A percentile compares a stretch with the other conserved stretches of the same genome.
Conservation (phyloP, 2,888 invertebrate species). For the Lordiphosa fenestrarum region DNA sequence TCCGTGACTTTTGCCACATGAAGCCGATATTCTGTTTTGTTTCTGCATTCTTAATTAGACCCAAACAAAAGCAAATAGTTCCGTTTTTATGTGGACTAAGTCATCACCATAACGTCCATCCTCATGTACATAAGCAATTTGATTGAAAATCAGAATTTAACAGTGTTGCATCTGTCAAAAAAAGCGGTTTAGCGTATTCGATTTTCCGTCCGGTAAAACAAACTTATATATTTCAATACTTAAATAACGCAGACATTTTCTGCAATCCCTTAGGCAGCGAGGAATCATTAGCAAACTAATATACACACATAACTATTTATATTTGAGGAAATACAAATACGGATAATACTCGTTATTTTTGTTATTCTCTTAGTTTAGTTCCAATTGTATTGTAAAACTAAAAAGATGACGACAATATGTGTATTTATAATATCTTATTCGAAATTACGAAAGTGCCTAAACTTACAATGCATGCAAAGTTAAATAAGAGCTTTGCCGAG, state of each 20-base stretch:
- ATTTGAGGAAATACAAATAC: background rate
- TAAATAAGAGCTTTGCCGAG: constrained; percentile 9
- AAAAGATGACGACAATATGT: constrained; percentile 26
- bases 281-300: background rate
- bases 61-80: no score
- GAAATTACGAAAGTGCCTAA: constrained; percentile 62
- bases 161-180: constrained; percentile 5
- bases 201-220: constrained; percentile 21
- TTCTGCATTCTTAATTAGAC: no score
- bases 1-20: no score
- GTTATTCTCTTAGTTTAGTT: constrained; percentile 14
- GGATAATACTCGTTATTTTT: constrained; percentile 2
- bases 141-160: no score
- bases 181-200: constrained; percentile 5
- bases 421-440: constrained; percentile 31
- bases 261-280: background rate
- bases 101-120: background rate
- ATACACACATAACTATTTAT: constrained; percentile 2
- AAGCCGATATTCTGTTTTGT: no score
- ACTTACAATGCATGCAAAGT: constrained; percentile 25
- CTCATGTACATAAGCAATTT: background rate
- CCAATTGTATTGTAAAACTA: constrained; percentile 20
- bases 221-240: constrained; percentile 1
- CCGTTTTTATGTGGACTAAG: no score
- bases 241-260: background rate